phyloP scores from a whole-genome alignment of 2,797 vertebrate genomes.

The Acanthornis magna region DNA sequence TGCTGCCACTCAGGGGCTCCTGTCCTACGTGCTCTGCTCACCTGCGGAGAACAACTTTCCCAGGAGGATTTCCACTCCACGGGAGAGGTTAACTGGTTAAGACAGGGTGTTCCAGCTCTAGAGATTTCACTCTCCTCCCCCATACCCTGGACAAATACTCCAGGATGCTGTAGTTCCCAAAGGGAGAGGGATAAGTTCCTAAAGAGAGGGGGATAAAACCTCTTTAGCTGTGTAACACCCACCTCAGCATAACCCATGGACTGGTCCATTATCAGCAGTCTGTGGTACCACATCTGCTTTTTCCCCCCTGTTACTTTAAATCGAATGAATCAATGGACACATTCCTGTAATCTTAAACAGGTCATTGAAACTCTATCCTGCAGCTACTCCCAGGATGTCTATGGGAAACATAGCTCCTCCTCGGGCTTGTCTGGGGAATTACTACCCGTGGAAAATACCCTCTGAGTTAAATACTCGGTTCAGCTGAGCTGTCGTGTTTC shows the following conservation, averaged over 20 bases:
- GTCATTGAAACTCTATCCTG: neutral
- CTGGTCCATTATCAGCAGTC: fast-evolving
- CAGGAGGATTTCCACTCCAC: neutral
- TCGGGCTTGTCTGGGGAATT: neutral
- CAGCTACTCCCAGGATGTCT: neutral
- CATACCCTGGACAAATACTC: neutral
- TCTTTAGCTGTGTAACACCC: neutral
- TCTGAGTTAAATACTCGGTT: fast-evolving
- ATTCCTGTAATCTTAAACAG: neutral
- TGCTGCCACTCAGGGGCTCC: neutral
- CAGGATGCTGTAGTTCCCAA: neutral
- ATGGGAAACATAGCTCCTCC: neutral
- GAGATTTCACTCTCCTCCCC: neutral
- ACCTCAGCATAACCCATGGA: neutral
- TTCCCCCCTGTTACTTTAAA: neutral
- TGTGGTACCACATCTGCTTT: neutral
- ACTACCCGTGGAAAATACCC: neutral
- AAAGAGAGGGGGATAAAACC: neutral
- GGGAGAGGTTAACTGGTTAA: neutral
- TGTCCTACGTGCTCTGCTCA: neutral
- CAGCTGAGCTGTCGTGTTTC: neutral
- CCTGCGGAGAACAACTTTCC: neutral
- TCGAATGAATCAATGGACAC: neutral
- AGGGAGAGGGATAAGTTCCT: neutral
- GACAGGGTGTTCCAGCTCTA: neutral